Evolutionary conservation across 2,113 vertebrate species (phyloP), one percentile per base, ranked within the genome.

Genomic region (Aegithalos caudatus): DNA sequence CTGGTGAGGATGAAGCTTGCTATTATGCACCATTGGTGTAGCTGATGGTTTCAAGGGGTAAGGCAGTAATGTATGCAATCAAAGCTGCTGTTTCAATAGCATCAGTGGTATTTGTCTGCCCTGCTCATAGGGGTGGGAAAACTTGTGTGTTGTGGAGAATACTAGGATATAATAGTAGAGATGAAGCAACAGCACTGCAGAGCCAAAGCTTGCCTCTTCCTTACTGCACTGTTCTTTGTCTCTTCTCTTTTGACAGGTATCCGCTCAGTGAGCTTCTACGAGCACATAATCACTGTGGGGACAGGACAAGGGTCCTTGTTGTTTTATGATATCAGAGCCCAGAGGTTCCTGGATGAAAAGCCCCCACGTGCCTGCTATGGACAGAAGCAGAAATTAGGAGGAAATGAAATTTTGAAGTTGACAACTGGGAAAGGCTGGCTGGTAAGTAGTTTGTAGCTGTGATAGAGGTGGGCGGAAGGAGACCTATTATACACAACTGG

Each of bases 211-310:
- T 76, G 12, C 8, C 0, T 61, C 9, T 22, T 62, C 23, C 51
- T 91, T 38, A 62, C 35, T 61, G n/a, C 3, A 1, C 15, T 35
- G 14, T 56, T 6, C 45, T n/a, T n/a, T n/a, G 33, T 71, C 35
- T 22, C 47, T 57, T 92, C 40, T 81, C 66, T 70, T 62, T 29
- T 44, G 58, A 79, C 94, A 99, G 99, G 99, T 40, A 99, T 99
- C 95, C 99, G 99, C 11, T 99, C 99, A 0, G 99, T 99, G 97
- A 99, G 99, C 97, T 99, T 99, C 98, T 99, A 99, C 0, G 99
- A 99, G 93, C 99, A 99, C 96, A 99, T 99, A 42, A 99, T 99
- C 96, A 99, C 99, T 4, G 99, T 99, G 96, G 99, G 99, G 74
- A 99, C 99, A 0, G 99, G 99, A 23, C 99, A 99, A 58, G 99